These are phyloP conservation scores for Alcis repandata DNA, from an alignment of 2,888 invertebrate species.

Conservation along the genomic window DNA sequence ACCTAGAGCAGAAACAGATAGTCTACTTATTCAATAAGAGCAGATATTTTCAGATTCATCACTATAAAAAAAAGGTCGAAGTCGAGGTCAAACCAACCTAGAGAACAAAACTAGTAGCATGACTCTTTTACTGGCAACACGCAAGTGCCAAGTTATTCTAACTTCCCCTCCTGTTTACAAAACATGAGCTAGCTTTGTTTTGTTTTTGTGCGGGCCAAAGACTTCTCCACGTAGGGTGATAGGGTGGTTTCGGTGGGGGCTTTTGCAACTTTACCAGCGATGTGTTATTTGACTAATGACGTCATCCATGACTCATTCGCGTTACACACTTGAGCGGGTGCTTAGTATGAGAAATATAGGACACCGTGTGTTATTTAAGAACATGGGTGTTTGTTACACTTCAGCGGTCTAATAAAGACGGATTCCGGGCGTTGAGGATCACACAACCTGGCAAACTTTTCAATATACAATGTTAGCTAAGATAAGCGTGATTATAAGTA, in stretches of 20 bases:
- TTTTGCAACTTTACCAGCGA: neutral
- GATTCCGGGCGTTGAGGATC: too few species aligned
- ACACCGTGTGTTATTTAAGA: neutral
- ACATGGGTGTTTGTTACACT: neutral
- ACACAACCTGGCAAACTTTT: too few species aligned
- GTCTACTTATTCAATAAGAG: too few species aligned
- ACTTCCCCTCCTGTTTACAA: constrained; percentile 17
- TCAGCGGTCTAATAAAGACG: neutral
- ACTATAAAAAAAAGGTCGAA: too few species aligned
- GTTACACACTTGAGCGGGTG: neutral
- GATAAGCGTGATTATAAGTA: too few species aligned
- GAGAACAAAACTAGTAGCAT: too few species aligned
- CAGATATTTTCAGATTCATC: too few species aligned
- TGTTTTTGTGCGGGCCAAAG: constrained; percentile 13
- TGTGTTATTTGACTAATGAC: constrained; percentile 1
- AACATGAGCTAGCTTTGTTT: constrained; percentile 15
- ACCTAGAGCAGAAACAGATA: too few species aligned
- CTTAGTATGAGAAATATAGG: constrained; percentile 2
- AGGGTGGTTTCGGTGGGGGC: neutral
- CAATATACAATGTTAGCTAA: too few species aligned
- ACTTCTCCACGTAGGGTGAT: neutral
- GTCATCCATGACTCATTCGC: constrained; percentile 3
- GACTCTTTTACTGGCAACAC: too few species aligned
- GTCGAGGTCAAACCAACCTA: too few species aligned
- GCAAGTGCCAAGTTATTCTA: constrained; percentile 20